These are phyloP conservation scores for Crypturellus tataupa DNA, from an alignment of 2,797 vertebrate genomes.

Conservation along the genomic window DNA sequence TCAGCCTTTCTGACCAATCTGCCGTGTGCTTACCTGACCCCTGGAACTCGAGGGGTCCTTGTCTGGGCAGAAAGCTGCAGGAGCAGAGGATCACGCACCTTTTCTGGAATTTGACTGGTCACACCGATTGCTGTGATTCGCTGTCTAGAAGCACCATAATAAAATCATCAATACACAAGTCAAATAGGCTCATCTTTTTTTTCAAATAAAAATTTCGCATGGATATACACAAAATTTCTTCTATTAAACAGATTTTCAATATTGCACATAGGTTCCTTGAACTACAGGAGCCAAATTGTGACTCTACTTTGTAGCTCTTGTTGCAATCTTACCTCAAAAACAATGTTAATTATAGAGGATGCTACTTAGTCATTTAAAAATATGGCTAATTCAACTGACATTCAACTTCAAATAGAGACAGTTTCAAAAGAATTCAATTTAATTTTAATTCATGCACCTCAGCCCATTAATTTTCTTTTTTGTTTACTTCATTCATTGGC, in stretches of 20 bases:
- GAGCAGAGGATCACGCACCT: not conserved
- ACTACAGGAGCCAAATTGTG: not conserved
- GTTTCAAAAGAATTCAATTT: slow-evolving; percentile 18
- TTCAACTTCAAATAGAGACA: not conserved
- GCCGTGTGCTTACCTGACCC: not conserved
- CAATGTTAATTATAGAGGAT: not conserved
- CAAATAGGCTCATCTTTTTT: not conserved
- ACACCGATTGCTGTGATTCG: not conserved
- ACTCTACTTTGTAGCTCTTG: not conserved
- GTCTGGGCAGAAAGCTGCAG: not conserved
- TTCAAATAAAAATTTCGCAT: not conserved
- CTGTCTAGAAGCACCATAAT: not conserved
- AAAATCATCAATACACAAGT: not conserved
- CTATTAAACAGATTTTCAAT: not conserved
- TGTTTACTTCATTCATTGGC: slow-evolving; percentile 24
- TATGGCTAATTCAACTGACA: not conserved
- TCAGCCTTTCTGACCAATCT: not conserved
- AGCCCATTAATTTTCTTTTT: slow-evolving; percentile 1
- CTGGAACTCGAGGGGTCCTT: not conserved
- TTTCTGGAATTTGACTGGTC: not conserved
- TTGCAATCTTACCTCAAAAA: not conserved
- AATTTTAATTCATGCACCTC: slow-evolving; percentile 13
- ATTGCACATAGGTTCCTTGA: not conserved
- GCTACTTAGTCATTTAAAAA: not conserved
- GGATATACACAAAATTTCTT: not conserved